A percentile compares a stretch with the other conserved stretches of the same genome.
These are phyloP conservation scores for Dicrostonyx torquatus DNA, from an alignment of 2,797 vertebrate genomes.

Conservation along the genomic window DNA sequence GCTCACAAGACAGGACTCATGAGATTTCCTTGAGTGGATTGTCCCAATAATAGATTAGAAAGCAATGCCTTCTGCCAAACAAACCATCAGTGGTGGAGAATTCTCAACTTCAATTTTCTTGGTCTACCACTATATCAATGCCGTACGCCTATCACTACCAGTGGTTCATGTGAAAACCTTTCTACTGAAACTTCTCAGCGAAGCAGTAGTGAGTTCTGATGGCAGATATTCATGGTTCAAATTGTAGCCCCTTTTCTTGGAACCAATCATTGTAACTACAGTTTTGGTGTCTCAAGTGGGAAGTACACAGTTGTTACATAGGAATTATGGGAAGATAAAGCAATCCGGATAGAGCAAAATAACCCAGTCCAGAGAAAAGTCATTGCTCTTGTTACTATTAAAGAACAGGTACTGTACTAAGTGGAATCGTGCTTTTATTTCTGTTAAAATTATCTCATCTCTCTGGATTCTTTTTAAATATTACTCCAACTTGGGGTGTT, in stretches of 20 bases:
- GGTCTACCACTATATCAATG: neutral
- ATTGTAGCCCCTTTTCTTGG: neutral
- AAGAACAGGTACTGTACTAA: neutral
- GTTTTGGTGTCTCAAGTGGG: neutral
- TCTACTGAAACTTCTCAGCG: neutral
- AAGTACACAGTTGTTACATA: neutral
- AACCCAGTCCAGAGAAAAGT: neutral
- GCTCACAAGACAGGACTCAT: neutral
- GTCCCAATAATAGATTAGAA: conserved; percentile 39
- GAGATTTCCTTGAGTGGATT: neutral
- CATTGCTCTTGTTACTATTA: neutral
- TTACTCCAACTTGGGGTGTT: neutral
- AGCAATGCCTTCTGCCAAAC: neutral
- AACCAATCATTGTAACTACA: neutral
- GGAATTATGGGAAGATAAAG: neutral
- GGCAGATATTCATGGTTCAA: neutral
- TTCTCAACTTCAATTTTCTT: neutral
- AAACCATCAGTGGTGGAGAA: neutral
- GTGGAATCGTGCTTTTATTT: neutral
- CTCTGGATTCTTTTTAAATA: neutral
- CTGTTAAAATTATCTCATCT: neutral
- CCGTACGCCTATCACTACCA: neutral
- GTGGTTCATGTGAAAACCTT: neutral
- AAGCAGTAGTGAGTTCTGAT: neutral
- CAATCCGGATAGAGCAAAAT: neutral